Conservation (phyloP, 2,113 vertebrate species). For the Physeter macrocephalus region DNA sequence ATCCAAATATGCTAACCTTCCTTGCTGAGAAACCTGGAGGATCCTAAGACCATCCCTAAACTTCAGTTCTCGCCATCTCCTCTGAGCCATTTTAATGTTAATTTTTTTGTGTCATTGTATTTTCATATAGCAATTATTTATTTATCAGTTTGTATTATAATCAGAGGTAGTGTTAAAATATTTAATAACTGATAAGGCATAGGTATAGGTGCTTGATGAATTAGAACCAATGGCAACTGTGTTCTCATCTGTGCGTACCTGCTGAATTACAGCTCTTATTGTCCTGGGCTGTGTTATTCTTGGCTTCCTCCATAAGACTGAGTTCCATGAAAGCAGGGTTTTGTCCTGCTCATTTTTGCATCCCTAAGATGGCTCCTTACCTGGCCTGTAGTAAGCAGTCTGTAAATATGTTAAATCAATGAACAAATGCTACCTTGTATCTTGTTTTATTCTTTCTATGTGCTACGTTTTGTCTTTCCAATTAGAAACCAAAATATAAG, state of each 20-base stretch:
- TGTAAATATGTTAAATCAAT: slow-evolving; percentile 2
- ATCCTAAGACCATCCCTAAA: background rate
- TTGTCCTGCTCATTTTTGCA: background rate
- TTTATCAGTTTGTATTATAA: background rate
- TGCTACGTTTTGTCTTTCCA: slow-evolving; percentile 11
- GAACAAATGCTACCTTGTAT: background rate
- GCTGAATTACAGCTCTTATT: background rate
- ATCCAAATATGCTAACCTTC: background rate
- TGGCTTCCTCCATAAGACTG: background rate
- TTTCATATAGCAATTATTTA: background rate
- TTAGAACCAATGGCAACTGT: background rate
- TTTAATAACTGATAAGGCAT: background rate
- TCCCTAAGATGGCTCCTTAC: background rate
- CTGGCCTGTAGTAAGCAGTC: background rate
- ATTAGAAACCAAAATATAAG: slow-evolving; percentile 24
- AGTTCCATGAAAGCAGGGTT: background rate
- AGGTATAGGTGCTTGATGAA: background rate
- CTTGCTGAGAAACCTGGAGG: background rate
- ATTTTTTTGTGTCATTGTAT: background rate
- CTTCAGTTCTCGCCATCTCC: background rate
- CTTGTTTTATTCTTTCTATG: background rate
- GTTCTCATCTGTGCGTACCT: background rate
- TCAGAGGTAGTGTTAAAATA: background rate
- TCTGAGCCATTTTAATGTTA: background rate
- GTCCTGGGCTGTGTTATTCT: background rate